Evolutionary conservation across 2,113 vertebrate genomes (phyloP), one percentile per base, ranked within the genome.

Genomic region (Neodontobutis hainanensis): DNA sequence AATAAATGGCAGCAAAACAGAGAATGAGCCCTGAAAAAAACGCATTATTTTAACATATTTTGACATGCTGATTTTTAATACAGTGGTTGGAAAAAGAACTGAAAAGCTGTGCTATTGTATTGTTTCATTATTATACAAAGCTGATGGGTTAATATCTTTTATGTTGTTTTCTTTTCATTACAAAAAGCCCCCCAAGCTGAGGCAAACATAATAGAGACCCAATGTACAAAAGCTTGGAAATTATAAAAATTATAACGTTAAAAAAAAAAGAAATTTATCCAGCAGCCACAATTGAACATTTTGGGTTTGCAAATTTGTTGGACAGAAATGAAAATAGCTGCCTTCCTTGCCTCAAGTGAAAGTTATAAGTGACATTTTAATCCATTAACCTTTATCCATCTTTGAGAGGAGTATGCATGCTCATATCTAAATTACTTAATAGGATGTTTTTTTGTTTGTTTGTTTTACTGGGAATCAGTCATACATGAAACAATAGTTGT

Each of bases 131-230:
- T 87, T 86, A 85, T 87, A 85, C 70, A 56, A 79, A 80, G 79
- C 74, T 82, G 88, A 89, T 87, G 84, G 87, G 73, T 83, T 89
- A 81, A 90, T 88, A 85, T 90, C 78, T 89, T 88, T 91, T 86
- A 92, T 86, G 80, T 81, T 67, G 62, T 82, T 85, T 86, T 78
- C 61, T 69, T 90, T 91, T 91, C 55, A 91, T 91, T 85, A 84
- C 70, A 68, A 84, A 87, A 55, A 73, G 57, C 48, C 48, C 61
- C 64, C 34, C 64, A 55, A 70, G 78, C 83, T 65, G 77, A 71
- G 66, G 80, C 70, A 73, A 62, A 70, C 49, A 72, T 74, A 88
- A 87, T 67, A 81, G 34, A 77, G 12, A 38, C 14, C 14, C 56
- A 5, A 74, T 77, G 70, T 64, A 75, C 34, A 61, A 61, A 78